phyloP scores from a whole-genome alignment of 2,888 invertebrate genomes.

The Thyatira batis region DNA sequence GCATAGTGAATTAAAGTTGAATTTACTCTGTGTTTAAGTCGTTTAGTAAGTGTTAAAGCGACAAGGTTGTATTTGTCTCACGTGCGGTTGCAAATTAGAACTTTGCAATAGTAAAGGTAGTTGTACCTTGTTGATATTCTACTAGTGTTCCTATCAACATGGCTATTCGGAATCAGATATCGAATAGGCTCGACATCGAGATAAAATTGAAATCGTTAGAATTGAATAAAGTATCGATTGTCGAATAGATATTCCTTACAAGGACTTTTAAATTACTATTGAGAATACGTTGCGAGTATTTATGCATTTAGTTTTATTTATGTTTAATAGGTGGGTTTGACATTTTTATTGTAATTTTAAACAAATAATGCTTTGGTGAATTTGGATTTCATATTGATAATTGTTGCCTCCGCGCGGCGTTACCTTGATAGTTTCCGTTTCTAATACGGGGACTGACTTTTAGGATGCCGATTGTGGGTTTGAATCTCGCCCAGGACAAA shows the following conservation, averaged over 20 bases:
- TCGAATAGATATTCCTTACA: slow-evolving; percentile 42
- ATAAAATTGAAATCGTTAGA: slow-evolving; percentile 67
- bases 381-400: too few relatives aligned
- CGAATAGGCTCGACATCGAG: slow-evolving; percentile 47
- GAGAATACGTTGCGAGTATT: slow-evolving; percentile 12
- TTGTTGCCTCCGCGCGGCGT: too few relatives aligned
- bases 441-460: too few relatives aligned
- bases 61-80: slow-evolving; percentile 48
- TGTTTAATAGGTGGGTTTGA: background rate
- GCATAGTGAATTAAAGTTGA: background rate
- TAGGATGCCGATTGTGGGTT: too few relatives aligned
- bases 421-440: too few relatives aligned
- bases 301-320: background rate
- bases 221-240: slow-evolving; percentile 57
- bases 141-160: slow-evolving; percentile 54
- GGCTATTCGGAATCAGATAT: slow-evolving; percentile 57
- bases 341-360: background rate
- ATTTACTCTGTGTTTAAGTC: slow-evolving; percentile 7
- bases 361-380: too few relatives aligned
- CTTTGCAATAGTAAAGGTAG: slow-evolving; percentile 46
- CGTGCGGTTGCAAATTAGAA: slow-evolving; percentile 56
- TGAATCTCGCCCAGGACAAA: too few relatives aligned
- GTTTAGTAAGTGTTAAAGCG: slow-evolving; percentile 16
- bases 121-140: slow-evolving; percentile 59
- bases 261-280: slow-evolving; percentile 49